Base-by-base conservation (phyloP, 2,888 invertebrate genomes). In the Drosophila paramelanica region DNA sequence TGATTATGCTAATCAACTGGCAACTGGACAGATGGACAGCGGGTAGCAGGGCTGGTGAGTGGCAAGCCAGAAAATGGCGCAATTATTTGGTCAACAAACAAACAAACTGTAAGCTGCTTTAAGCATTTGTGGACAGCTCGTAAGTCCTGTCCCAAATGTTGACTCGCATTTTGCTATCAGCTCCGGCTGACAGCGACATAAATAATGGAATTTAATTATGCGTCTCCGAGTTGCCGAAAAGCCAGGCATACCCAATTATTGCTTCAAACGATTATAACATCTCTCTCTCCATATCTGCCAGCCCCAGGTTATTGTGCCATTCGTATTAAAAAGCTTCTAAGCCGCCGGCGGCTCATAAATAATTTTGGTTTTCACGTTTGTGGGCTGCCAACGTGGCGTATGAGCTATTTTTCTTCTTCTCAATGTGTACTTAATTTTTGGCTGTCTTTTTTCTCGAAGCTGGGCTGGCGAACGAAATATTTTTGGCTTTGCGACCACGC, bases 121-220 rank as follows among this genome's bases (percentile, higher is more conserved):
- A 88, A 82, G 73, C 86, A 57, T 59, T 83, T 64, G 74, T 46
- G 61, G 68, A 79, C 80, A 73, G 61, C 61, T 64, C 43, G 23
- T 68, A 68, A 61, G 58, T 64, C 71, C 53, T 62, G 61, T 59
- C 56, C 57, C 51, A 51, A 53, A 59, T 70, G 66, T 70, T 64
- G 62, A 59, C 53, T 70, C 58, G 27, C 55, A 65, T 66, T 60
- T 67, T 57, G 42, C 57, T 49, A 66, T 73, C 67, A 61, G 68
- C 57, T 23, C n/a, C 49, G 57, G 58, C 64, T 52, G 57, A 55
- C 50, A 53, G 53, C 60, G 25, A 58, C 73, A 83, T 81, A 79
- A 83, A 88, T 88, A 73, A 83, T 87, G 71, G 66, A 86, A 88
- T 85, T 85, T 81, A 85, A 85, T 88, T 85, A 83, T 88, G 76